Conservation (phyloP, 1,140 invertebrate genomes). For the Oppia nitens region DNA sequence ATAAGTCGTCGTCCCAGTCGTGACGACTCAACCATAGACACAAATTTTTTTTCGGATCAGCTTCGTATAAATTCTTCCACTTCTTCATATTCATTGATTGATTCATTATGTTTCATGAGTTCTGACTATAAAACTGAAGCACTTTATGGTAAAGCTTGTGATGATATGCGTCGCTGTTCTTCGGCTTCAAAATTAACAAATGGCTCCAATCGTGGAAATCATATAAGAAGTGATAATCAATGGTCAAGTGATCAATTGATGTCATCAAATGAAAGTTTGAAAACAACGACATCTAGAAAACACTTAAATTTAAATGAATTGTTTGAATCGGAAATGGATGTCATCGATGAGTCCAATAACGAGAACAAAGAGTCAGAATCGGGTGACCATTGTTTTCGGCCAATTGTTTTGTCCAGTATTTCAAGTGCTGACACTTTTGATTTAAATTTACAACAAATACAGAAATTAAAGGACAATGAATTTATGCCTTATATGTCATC, state of each 20-base stretch:
- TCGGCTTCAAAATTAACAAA: constrained; percentile 15
- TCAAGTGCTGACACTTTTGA: neutral
- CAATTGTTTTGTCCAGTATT: neutral
- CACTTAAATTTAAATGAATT: neutral
- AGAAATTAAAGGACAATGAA: neutral
- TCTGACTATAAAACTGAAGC: neutral
- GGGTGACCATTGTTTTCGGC: neutral
- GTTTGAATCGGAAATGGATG: neutral
- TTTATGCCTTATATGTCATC: neutral
- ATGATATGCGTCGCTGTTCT: constrained; percentile 19
- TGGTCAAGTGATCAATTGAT: neutral
- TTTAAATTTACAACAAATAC: no score
- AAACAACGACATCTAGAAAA: neutral
- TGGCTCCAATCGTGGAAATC: neutral
- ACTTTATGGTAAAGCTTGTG: neutral
- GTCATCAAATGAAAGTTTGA: neutral
- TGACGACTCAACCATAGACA: neutral
- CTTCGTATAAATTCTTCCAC: neutral
- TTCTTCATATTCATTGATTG: constrained; percentile 1
- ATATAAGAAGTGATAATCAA: neutral
- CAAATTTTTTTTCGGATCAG: neutral
- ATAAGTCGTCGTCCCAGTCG: neutral
- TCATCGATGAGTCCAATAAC: neutral
- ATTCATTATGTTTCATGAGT: neutral
- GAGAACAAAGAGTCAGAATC: neutral